Base-by-base conservation (phyloP, 2,888 invertebrate species). In the Eupelmus urozonus region DNA sequence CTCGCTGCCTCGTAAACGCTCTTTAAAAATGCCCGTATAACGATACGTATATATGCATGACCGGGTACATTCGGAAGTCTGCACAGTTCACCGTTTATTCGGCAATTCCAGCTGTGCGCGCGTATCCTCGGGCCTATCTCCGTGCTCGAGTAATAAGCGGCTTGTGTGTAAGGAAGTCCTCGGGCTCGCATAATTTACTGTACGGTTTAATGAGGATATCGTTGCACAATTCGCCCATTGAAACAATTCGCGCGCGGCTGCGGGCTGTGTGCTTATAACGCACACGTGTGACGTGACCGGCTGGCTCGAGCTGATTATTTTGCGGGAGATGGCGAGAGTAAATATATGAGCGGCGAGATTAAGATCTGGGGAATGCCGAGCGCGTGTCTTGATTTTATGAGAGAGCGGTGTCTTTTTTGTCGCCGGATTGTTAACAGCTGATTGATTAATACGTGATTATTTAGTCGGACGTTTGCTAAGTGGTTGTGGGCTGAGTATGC, bases 121-220 rank as follows among this genome's bases (percentile, higher is more conserved):
- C 13, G 34, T 23, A 16, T 67, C 20, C 20, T 27, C 66, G 29
- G 66, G 27, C 13, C 18, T 45, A 13, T 16, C 16, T 13, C 4
- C 16, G 45, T 13, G 16, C 45, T 2, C 45, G 45, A 45, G 9
- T 34, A 34, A 34, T 34, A 34, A 45, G n/a, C n/a, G n/a, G n/a
- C n/a, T n/a, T n/a, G n/a, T n/a, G n/a, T n/a, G n/a, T n/a, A n/a
- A n/a, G n/a, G n/a, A 45, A 45, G 45, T 16, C 45, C 34, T 34
- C 3, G 34, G 34, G 27, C 45, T 25, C 45, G 57, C 57, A 42
- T 25, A 69, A 69, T 66, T 66, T 34, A 25, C 51, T 5, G 2
- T 7, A 51, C 65, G 49, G 27, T 25, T n/a, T 57, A 69, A 69
- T 57, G 69, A 69, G 69, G 57, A 45, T 55, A 57, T 69, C 53